A percentile compares a stretch with the other conserved stretches of the same genome.
Conservation (phyloP, 2,113 vertebrate species). For the Gila orcuttii region DNA sequence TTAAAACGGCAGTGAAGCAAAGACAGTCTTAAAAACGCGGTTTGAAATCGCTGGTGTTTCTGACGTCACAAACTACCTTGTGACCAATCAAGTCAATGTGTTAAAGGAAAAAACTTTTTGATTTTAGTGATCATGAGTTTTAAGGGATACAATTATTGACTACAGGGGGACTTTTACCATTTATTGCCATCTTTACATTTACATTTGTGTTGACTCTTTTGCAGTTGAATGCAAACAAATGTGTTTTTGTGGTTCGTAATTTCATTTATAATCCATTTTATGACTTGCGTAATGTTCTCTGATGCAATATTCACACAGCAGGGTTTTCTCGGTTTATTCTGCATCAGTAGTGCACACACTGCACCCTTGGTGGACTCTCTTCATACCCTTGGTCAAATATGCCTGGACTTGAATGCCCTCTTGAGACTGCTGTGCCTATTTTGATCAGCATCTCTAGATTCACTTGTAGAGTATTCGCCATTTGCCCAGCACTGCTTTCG, state of each 20-base stretch:
- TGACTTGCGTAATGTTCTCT: neutral
- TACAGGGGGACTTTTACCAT: neutral
- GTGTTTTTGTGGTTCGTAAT: neutral
- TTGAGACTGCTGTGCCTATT: slow-evolving; percentile 8
- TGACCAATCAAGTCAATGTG: too few species aligned
- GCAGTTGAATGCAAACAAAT: too few species aligned
- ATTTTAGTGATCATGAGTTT: too few species aligned
- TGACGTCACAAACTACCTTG: too few species aligned
- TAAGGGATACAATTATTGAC: too few species aligned
- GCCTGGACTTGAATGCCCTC: neutral
- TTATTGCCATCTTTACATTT: neutral
- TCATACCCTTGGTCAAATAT: slow-evolving; percentile 26
- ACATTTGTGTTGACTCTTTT: neutral
- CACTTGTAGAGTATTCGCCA: neutral
- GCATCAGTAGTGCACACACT: neutral
- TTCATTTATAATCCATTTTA: neutral
- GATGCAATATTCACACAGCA: neutral
- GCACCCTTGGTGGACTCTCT: neutral
- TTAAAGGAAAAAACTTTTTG: too few species aligned
- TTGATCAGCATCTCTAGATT: slow-evolving; percentile 31
- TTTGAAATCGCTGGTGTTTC: too few species aligned
- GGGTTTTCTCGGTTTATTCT: neutral
- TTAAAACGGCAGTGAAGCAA: too few species aligned
- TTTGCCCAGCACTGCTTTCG: neutral
- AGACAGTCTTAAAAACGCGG: too few species aligned